Evolutionary conservation across 2,113 vertebrate genomes (phyloP).

Genomic region (Pholis gunnellus): DNA sequence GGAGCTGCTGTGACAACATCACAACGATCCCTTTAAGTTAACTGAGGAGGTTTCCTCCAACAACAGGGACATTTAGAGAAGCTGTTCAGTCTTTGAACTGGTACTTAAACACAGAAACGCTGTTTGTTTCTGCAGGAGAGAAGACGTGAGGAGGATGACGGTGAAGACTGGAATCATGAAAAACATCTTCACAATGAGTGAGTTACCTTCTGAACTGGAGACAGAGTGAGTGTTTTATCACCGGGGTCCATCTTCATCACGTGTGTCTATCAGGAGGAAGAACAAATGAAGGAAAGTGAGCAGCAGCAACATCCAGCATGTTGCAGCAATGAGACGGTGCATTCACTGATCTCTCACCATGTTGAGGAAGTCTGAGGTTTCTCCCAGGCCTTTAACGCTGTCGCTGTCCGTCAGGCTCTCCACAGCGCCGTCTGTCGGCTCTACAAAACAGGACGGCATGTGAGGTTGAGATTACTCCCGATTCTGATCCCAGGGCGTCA

Average conservation of each 20-base stretch:
- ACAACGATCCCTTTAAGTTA: no score
- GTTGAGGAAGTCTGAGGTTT: constrained; percentile 90
- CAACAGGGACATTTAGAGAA: no score
- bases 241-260: constrained; percentile 79
- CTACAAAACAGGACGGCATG: constrained; percentile 55
- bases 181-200: background rate
- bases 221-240: constrained; percentile 73
- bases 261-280: constrained; percentile 75
- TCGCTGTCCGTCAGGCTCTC: constrained; percentile 85
- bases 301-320: background rate
- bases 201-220: constrained; percentile 83
- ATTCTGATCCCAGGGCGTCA: background rate
- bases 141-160: no score
- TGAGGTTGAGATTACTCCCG: background rate
- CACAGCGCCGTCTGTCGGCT: constrained; percentile 66
- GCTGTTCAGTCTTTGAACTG: no score
- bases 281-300: background rate
- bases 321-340: background rate
- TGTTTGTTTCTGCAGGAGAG: no score
- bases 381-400: constrained; percentile 86
- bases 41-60: no score
- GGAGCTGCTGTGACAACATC: no score
- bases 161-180: background rate
- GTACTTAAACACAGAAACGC: no score
- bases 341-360: constrained; percentile 84